A percentile compares a stretch with the other conserved stretches of the same genome.
Evolutionary conservation across 2,113 vertebrate genomes (phyloP).

Genomic region (Corythaeola cristata): DNA sequence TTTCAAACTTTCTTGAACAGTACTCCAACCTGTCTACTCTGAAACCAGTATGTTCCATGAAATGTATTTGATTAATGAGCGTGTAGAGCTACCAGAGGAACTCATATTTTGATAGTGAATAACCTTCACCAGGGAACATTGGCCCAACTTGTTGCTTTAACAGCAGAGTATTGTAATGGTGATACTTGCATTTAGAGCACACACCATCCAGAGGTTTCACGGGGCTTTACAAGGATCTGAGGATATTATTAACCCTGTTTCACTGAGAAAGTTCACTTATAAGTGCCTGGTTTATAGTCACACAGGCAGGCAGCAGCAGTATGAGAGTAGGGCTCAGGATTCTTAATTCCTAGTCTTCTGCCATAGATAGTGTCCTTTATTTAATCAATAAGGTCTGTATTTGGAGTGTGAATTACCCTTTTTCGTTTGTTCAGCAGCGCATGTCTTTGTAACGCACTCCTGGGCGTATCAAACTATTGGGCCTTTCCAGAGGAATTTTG

Average conservation of each 20-base stretch:
- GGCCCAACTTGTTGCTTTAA: conserved; percentile 9
- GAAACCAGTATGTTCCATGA: not conserved
- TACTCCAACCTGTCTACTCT: not conserved
- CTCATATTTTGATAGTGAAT: not conserved
- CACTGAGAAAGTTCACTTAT: not conserved
- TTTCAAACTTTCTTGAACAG: not conserved
- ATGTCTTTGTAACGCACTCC: not conserved
- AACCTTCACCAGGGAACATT: conserved; percentile 16
- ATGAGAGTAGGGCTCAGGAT: not conserved
- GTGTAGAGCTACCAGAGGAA: not conserved
- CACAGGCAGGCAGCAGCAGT: not conserved
- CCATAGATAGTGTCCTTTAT: not conserved
- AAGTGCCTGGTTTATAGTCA: not conserved
- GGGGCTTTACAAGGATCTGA: not conserved
- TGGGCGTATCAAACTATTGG: not conserved
- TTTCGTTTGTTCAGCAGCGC: not conserved
- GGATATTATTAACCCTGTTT: conserved; percentile 19
- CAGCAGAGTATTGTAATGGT: not conserved
- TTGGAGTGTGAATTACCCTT: not conserved
- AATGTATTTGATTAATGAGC: conserved; percentile 12
- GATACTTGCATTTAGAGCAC: not conserved
- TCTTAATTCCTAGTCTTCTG: not conserved
- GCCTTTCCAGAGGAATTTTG: not conserved
- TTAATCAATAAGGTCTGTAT: conserved; percentile 12
- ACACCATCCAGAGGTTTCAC: not conserved